Evolutionary conservation across 2,888 invertebrate genomes (phyloP).

Genomic region (Ormyrus nitidulus): DNA sequence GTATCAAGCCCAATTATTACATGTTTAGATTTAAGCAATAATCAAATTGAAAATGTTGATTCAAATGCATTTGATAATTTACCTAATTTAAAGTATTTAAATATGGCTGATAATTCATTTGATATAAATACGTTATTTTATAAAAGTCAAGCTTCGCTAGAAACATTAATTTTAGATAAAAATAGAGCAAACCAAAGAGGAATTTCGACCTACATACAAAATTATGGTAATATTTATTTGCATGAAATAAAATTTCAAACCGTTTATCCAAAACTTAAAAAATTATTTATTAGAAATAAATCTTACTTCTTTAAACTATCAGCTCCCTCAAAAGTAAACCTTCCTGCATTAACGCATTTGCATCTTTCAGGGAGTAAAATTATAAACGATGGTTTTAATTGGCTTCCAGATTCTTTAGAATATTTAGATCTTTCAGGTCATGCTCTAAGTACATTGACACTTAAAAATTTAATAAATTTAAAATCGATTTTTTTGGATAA

Average conservation of each 20-base stretch:
- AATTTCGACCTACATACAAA: too few relatives aligned
- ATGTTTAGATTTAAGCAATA: conserved; percentile 22
- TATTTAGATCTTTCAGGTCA: conserved; percentile 43
- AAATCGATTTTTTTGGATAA: not conserved
- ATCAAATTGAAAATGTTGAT: not conserved
- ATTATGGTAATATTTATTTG: accelerated
- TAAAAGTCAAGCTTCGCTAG: not conserved
- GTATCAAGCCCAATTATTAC: conserved; percentile 24
- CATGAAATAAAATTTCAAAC: not conserved
- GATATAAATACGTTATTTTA: not conserved
- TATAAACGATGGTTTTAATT: not conserved
- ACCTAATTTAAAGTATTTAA: conserved; percentile 43
- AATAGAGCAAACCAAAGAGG: too few relatives aligned
- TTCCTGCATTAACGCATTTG: conserved; percentile 35
- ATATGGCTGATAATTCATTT: conserved; percentile 11
- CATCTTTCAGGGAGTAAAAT: conserved; percentile 20
- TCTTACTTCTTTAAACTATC: not conserved
- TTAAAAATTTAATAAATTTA: conserved; percentile 28
- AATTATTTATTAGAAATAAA: conserved; percentile 27
- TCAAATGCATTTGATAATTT: conserved; percentile 26
- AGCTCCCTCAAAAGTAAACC: not conserved
- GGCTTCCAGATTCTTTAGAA: conserved; percentile 27
- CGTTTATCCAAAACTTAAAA: conserved; percentile 22
- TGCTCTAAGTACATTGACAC: not conserved
- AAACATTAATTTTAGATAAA: conserved; percentile 27